A percentile compares a stretch with the other conserved stretches of the same genome.
Evolutionary conservation across 2,888 invertebrate genomes (phyloP).

Genomic region (Folsomia manolachei): DNA sequence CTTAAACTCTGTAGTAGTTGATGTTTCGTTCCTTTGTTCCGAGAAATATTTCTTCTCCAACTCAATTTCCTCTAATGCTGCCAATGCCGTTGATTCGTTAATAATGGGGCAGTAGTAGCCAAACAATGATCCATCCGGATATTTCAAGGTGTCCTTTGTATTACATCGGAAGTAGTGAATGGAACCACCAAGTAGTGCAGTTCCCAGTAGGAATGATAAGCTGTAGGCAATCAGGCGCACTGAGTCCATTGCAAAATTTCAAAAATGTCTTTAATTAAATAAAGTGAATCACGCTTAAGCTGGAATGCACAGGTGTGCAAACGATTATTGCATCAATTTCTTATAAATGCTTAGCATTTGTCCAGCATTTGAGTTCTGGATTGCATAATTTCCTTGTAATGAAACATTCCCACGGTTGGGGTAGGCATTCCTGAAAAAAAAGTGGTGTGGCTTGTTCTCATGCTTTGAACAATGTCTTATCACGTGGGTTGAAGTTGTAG

Average conservation of each 20-base stretch:
- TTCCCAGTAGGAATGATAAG: background rate
- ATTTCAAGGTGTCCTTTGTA: slow-evolving; percentile 7
- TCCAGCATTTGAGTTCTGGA: background rate
- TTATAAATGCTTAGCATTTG: too few relatives aligned
- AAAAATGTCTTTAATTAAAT: background rate
- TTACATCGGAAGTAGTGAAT: slow-evolving; percentile 37
- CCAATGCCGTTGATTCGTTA: background rate
- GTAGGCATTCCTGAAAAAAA: background rate
- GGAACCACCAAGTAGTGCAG: slow-evolving; percentile 28
- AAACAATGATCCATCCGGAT: slow-evolving; percentile 20
- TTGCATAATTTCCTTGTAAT: background rate
- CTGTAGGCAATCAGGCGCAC: background rate
- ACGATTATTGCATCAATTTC: too few relatives aligned
- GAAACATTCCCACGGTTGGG: background rate
- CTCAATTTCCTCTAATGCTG: background rate
- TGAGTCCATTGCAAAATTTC: background rate
- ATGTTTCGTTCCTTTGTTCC: too few relatives aligned
- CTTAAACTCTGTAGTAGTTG: too few relatives aligned
- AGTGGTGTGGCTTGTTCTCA: background rate
- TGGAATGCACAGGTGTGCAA: too few relatives aligned
- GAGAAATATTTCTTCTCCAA: background rate
- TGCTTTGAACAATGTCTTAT: too few relatives aligned
- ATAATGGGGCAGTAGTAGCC: slow-evolving; percentile 26
- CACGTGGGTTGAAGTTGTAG: background rate
- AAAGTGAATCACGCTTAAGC: too few relatives aligned